phyloP scores from a whole-genome alignment of 2,888 invertebrate species.

The Capitulum mitella region DNA sequence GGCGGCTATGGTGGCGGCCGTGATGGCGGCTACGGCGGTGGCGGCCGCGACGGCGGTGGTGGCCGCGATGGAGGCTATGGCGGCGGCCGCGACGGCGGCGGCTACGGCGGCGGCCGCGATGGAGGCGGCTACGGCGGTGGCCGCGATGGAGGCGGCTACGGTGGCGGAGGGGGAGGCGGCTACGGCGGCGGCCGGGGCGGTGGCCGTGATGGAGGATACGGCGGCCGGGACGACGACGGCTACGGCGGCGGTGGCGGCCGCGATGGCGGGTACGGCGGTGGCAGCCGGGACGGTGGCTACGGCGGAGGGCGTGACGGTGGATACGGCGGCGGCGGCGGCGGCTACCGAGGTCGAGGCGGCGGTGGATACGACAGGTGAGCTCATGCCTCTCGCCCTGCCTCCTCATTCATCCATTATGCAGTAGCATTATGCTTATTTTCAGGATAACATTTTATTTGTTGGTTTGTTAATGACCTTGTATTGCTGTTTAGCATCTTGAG shows the following conservation, averaged over 20 bases:
- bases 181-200: background rate
- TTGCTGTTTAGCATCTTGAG: too few relatives aligned
- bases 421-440: too few relatives aligned
- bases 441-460: too few relatives aligned
- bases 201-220: background rate
- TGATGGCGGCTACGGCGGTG: background rate
- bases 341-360: background rate
- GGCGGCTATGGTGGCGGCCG: background rate
- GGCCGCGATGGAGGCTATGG: background rate
- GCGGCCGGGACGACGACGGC: background rate
- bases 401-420: too few relatives aligned
- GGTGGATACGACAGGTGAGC: conserved; percentile 16
- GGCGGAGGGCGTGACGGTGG: background rate
- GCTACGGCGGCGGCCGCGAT: background rate
- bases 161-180: background rate
- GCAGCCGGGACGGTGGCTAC: background rate
- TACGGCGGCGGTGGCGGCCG: background rate
- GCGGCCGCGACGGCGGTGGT: background rate
- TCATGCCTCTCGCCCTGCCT: too few relatives aligned
- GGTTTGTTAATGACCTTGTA: too few relatives aligned
- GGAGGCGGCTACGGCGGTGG: background rate
- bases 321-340: background rate
- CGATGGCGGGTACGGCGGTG: background rate
- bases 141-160: background rate
- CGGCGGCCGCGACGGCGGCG: background rate